phyloP scores from a whole-genome alignment of 1,140 invertebrate genomes.

The Cotesia vestalis region DNA sequence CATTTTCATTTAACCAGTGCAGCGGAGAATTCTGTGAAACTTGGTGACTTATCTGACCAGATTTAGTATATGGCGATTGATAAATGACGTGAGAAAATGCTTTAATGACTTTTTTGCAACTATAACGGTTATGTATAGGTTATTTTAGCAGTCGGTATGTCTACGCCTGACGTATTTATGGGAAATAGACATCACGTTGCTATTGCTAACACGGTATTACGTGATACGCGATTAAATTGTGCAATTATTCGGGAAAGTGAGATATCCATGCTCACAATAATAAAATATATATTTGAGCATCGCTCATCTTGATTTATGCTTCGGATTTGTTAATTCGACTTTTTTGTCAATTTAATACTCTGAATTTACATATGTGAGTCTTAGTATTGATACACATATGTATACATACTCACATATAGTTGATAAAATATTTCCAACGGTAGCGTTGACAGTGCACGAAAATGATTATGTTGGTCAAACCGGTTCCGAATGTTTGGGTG shows the following conservation, averaged over 20 bases:
- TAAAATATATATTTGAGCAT: too few species aligned
- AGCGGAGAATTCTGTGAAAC: background rate
- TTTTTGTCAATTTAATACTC: background rate
- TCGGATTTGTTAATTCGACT: too few species aligned
- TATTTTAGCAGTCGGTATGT: too few species aligned
- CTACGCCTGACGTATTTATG: slow-evolving; percentile 12
- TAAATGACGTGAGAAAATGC: slow-evolving; percentile 37
- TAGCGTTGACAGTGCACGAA: slow-evolving; percentile 36
- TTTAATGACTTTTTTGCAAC: slow-evolving; percentile 24
- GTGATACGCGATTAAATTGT: slow-evolving; percentile 35
- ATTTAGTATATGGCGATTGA: slow-evolving; percentile 13
- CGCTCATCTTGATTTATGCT: slow-evolving; percentile 23
- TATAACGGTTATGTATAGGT: slow-evolving; percentile 23
- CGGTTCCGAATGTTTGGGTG: slow-evolving; percentile 20
- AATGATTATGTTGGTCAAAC: slow-evolving; percentile 28
- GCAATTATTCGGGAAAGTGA: slow-evolving; percentile 38
- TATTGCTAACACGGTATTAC: background rate
- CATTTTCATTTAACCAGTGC: background rate
- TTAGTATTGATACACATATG: background rate
- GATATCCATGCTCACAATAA: slow-evolving; percentile 28
- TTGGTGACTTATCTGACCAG: background rate
- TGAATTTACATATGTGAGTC: slow-evolving; percentile 17
- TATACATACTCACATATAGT: background rate
- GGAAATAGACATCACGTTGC: slow-evolving; percentile 2
- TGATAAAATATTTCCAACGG: slow-evolving; percentile 28